Conservation (phyloP, 2,888 invertebrate species). For the Dusona sp. region DNA sequence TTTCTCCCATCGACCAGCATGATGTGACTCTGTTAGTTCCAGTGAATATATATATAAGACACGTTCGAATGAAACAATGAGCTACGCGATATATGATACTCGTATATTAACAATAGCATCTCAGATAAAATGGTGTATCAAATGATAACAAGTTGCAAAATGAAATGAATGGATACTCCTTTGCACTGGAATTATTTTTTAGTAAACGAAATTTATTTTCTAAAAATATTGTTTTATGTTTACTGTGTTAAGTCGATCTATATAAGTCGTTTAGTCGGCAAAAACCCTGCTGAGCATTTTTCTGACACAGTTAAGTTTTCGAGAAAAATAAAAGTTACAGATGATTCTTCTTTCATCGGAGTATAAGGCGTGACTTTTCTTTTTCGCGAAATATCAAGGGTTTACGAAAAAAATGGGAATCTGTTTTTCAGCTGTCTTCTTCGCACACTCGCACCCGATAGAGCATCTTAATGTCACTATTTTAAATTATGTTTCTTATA, state of each 20-base stretch:
- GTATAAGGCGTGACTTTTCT: too few species aligned
- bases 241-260: too few species aligned
- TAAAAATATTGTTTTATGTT: background rate
- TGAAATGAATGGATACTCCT: background rate
- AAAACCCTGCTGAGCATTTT: too few species aligned
- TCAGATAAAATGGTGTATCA: background rate
- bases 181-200: background rate
- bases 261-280: too few species aligned
- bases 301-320: too few species aligned
- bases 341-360: too few species aligned
- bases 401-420: too few species aligned
- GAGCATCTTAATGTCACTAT: too few species aligned
- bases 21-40: background rate
- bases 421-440: too few species aligned
- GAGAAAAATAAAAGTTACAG: too few species aligned
- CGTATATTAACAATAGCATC: conserved; percentile 6
- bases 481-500: background rate
- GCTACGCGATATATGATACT: background rate
- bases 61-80: background rate
- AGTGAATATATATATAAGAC: background rate
- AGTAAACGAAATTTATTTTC: background rate
- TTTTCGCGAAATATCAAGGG: too few species aligned
- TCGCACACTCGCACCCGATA: too few species aligned
- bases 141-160: conserved; percentile 1
- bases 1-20: conserved; percentile 32